A percentile compares a stretch with the other conserved stretches of the same genome.
Conservation (phyloP, 2,888 invertebrate genomes). For the Maniola hyperantus region DNA sequence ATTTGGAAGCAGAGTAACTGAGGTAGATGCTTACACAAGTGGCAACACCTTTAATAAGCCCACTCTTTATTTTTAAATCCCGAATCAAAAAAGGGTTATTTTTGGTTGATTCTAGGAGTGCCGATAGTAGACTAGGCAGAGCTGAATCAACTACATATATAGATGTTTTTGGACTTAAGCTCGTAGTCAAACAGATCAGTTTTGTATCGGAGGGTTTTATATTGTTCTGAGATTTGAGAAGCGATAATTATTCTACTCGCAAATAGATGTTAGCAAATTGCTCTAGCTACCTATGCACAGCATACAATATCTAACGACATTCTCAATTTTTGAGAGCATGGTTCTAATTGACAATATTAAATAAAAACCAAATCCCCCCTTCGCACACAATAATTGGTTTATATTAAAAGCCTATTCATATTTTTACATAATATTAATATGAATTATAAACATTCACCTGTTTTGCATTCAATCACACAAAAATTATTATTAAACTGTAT, state of each 20-base stretch:
- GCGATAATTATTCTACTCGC: not conserved
- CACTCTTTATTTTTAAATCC: not conserved
- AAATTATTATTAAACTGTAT: not conserved
- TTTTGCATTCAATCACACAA: not conserved
- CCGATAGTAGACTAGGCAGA: too few species aligned
- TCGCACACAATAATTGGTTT: not conserved
- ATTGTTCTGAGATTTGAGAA: not conserved
- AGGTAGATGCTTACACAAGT: constrained; percentile 39
- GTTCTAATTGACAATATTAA: constrained; percentile 12
- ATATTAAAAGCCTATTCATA: not conserved
- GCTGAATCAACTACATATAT: too few species aligned
- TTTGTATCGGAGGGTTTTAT: not conserved
- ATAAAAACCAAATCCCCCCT: not conserved
- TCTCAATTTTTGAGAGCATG: not conserved
- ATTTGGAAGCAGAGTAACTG: constrained; percentile 39
- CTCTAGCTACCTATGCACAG: constrained; percentile 9
- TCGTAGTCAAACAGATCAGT: too few species aligned
- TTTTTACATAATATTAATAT: too few species aligned
- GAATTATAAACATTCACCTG: not conserved
- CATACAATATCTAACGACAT: not conserved
- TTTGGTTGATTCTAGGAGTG: not conserved
- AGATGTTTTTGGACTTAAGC: too few species aligned
- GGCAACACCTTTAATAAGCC: constrained; percentile 16
- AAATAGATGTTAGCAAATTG: not conserved
- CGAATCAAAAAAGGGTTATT: not conserved